Percentiles rank a stretch among this genome's conserved stretches.
Conservation (phyloP, 2,797 vertebrate species). For the Oophaga sylvatica region DNA sequence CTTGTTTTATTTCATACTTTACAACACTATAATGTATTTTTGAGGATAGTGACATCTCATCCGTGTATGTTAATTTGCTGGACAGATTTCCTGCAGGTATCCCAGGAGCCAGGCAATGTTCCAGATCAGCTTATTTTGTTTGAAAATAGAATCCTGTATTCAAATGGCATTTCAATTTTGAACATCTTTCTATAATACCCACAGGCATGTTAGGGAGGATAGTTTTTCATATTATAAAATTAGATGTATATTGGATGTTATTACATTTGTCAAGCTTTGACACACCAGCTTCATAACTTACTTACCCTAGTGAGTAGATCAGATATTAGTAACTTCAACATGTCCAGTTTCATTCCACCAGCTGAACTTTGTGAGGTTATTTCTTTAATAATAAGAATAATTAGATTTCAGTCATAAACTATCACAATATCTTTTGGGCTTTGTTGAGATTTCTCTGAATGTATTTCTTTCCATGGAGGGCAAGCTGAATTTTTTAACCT, state of each 20-base stretch:
- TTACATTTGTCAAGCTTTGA: conserved; percentile 59
- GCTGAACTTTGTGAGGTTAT: conserved; percentile 46
- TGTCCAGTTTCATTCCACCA: conserved; percentile 48
- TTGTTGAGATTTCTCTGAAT: conserved; percentile 32
- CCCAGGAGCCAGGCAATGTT: conserved; percentile 60
- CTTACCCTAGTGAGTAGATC: conserved; percentile 56
- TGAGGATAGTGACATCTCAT: conserved; percentile 53
- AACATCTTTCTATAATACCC: conserved; percentile 60
- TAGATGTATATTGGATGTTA: conserved; percentile 62
- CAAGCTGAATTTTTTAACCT: conserved; percentile 30
- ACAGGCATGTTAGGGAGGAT: conserved; percentile 58
- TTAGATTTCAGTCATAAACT: conserved; percentile 50
- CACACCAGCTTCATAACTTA: conserved; percentile 57
- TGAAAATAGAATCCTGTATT: conserved; percentile 62
- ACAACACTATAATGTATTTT: conserved; percentile 38
- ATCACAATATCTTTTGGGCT: conserved; percentile 51
- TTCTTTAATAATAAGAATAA: conserved; percentile 50
- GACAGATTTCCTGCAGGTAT: conserved; percentile 59
- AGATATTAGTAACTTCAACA: conserved; percentile 50
- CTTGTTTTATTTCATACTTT: neutral
- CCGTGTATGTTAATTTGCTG: conserved; percentile 59
- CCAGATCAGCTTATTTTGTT: conserved; percentile 59
- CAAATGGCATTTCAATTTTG: conserved; percentile 62
- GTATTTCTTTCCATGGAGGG: neutral
- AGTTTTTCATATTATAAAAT: conserved; percentile 62